Percentiles rank a stretch among this genome's conserved stretches.
Conservation (phyloP, 2,113 vertebrate species). For the Paracanthobrama guichenoti region DNA sequence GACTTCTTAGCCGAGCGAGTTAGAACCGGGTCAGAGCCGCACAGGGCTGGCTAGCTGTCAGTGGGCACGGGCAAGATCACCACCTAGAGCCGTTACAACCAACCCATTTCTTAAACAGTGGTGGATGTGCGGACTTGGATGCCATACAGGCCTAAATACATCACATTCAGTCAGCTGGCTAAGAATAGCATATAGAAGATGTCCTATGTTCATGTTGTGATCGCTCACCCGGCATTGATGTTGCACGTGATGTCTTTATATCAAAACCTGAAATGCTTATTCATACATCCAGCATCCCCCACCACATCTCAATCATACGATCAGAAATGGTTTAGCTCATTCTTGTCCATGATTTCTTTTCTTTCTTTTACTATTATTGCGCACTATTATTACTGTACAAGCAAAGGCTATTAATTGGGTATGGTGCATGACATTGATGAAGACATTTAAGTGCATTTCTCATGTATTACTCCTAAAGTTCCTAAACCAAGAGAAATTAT, state of each 20-base stretch:
- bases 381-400: not conserved
- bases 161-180: not conserved
- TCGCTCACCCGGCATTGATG: not conserved
- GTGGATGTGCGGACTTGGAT: not conserved
- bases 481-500: no score
- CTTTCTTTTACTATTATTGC: no score
- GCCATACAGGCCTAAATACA: constrained; percentile 18
- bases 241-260: constrained; percentile 16
- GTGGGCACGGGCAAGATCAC: not conserved
- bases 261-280: not conserved
- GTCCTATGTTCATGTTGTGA: not conserved
- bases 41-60: not conserved
- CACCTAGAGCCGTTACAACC: not conserved
- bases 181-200: not conserved
- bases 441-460: not conserved
- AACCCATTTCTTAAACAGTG: not conserved
- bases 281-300: not conserved
- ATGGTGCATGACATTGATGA: not conserved
- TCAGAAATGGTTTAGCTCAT: not conserved
- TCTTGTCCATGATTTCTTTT: no score
- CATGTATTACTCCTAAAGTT: not conserved
- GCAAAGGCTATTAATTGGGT: not conserved
- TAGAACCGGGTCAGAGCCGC: constrained; percentile 36
- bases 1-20: constrained; percentile 12
- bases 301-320: not conserved